A percentile compares a stretch with the other conserved stretches of the same genome.
Conservation (phyloP, 2,888 invertebrate genomes). For the Trachelus stipa region DNA sequence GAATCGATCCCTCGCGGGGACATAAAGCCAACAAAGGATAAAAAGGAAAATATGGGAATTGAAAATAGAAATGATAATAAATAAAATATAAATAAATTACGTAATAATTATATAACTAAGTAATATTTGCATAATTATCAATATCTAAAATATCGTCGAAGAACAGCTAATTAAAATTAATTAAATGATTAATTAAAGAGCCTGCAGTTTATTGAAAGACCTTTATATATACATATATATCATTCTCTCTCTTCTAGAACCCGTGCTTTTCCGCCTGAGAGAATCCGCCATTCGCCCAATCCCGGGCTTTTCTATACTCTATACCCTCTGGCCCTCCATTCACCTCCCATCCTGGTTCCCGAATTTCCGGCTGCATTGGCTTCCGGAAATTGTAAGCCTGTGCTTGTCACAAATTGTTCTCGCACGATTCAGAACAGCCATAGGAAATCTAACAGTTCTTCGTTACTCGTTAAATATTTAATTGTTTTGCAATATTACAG, state of each 20-base stretch:
- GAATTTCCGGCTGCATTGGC: slow-evolving; percentile 3
- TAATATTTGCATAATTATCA: background rate
- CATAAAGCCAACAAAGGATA: no score
- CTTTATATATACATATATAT: background rate
- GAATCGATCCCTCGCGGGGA: no score
- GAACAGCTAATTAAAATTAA: background rate
- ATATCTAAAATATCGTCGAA: background rate
- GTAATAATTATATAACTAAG: background rate
- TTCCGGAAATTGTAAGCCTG: slow-evolving; percentile 5
- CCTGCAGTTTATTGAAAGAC: background rate
- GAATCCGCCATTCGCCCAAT: background rate
- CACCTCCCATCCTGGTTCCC: background rate
- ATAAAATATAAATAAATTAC: background rate
- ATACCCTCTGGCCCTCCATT: background rate
- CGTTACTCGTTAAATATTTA: background rate
- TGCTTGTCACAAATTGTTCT: background rate
- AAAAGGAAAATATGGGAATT: no score
- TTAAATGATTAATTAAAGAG: background rate
- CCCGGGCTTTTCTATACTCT: background rate
- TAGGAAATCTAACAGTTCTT: background rate
- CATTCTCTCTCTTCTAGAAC: background rate
- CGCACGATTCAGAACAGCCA: background rate
- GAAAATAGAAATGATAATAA: no score
- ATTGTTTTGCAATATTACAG: background rate
- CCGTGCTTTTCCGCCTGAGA: background rate